Conservation (phyloP, 53 echinoderm and acorn worm genomes). For the Actinopyga echinites region DNA sequence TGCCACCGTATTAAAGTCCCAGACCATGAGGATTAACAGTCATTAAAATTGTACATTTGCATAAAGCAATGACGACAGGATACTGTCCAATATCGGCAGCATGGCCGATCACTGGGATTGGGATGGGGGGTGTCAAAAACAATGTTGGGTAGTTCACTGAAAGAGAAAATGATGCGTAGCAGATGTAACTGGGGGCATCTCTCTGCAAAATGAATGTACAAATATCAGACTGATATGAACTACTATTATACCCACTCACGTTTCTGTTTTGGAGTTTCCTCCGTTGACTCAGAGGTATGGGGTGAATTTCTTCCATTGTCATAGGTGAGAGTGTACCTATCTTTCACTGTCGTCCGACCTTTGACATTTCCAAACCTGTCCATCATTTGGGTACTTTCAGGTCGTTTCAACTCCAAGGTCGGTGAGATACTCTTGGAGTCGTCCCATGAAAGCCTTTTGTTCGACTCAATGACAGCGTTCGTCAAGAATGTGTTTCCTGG, state of each 20-base stretch:
- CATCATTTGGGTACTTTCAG: slow-evolving; percentile 61
- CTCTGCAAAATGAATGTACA: no score
- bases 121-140: no score
- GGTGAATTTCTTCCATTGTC: slow-evolving; percentile 24
- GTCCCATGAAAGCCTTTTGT: slow-evolving; percentile 27
- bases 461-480: slow-evolving; percentile 53
- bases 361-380: slow-evolving; percentile 79
- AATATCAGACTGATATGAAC: no score
- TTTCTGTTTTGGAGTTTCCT: slow-evolving; percentile 25
- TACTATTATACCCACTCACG: neutral
- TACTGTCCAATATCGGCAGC: no score
- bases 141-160: no score
- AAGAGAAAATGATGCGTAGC: no score
- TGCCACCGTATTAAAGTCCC: no score
- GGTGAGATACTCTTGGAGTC: neutral
- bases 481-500: slow-evolving; percentile 42
- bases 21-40: no score
- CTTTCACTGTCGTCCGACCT: slow-evolving; percentile 72
- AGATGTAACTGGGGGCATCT: no score
- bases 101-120: no score
- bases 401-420: slow-evolving; percentile 12
- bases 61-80: no score
- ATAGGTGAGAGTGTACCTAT: slow-evolving; percentile 69
- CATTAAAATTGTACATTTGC: no score
- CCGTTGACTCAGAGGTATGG: slow-evolving; percentile 16